These are phyloP conservation scores for Nycticorax nycticorax DNA, from an alignment of 2,113 vertebrate genomes.

Conservation along the genomic window DNA sequence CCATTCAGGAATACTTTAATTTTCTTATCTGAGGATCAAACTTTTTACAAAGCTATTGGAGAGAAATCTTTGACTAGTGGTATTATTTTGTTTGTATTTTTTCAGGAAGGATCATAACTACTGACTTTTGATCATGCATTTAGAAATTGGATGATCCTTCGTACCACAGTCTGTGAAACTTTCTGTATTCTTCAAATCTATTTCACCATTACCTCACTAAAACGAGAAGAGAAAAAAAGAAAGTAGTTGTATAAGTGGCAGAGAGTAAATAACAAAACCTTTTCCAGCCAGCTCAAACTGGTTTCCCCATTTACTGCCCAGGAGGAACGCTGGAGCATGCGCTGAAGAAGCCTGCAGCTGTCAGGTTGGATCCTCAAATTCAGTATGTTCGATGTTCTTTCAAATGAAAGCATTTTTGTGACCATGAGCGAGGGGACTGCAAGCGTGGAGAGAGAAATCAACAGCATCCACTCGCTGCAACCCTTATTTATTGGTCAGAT, in stretches of 20 bases:
- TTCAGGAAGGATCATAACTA: not conserved
- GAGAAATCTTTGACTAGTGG: not conserved
- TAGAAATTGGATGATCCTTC: not conserved
- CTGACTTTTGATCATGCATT: not conserved
- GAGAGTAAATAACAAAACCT: not conserved
- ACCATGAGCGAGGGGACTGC: not conserved
- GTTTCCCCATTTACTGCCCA: conserved; percentile 8
- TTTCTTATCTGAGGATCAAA: not conserved
- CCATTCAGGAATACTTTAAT: not conserved
- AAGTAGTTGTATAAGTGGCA: not conserved
- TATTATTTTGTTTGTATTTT: not conserved
- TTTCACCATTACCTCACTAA: not conserved
- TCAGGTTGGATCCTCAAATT: not conserved
- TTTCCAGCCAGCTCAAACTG: not conserved
- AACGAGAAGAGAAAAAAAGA: not conserved
- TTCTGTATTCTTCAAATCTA: not conserved
- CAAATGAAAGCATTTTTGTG: not conserved
- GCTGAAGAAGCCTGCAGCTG: conserved; percentile 33
- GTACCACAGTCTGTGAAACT: not conserved
- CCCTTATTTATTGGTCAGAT: conserved; percentile 68
- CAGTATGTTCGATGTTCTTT: not conserved
- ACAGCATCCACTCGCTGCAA: not conserved
- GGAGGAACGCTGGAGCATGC: not conserved
- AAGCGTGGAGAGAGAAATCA: not conserved
- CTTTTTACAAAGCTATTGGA: not conserved